These are phyloP conservation scores for Nannoperca obscura DNA, from an alignment of 2,797 vertebrate genomes.

Conservation along the genomic window DNA sequence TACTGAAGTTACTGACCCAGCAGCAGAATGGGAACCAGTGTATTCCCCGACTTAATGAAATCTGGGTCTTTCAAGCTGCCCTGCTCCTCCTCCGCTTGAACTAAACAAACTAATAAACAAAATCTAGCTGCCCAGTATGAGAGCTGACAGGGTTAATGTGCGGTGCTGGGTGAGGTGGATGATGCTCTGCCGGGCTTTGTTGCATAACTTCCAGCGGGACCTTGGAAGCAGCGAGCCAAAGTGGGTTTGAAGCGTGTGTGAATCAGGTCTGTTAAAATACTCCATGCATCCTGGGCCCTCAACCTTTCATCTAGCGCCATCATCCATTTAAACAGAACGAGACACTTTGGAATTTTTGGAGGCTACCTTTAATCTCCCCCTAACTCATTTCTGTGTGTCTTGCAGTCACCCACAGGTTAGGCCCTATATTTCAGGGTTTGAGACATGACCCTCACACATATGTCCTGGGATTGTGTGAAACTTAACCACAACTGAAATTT, in stretches of 20 bases:
- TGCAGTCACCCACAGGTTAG: too few species aligned
- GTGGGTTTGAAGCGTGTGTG: slow-evolving; percentile 59
- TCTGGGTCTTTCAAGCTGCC: slow-evolving; percentile 4
- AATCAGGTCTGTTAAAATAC: slow-evolving; percentile 64
- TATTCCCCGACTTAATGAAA: slow-evolving; percentile 45
- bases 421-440: too few species aligned
- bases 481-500: too few species aligned
- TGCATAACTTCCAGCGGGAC: slow-evolving; percentile 34
- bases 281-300: slow-evolving; percentile 42
- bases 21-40: slow-evolving; percentile 30
- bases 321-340: too few species aligned
- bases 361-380: too few species aligned
- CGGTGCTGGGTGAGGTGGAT: slow-evolving; percentile 12
- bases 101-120: slow-evolving; percentile 66
- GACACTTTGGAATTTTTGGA: too few species aligned
- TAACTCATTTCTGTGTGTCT: too few species aligned
- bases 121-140: slow-evolving; percentile 49
- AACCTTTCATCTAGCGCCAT: neutral
- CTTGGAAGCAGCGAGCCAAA: slow-evolving; percentile 15
- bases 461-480: too few species aligned
- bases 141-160: slow-evolving; percentile 31
- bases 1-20: slow-evolving; percentile 27
- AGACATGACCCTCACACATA: too few species aligned
- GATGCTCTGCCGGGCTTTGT: slow-evolving; percentile 21
- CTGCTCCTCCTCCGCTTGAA: slow-evolving; percentile 18